Evolutionary conservation across 2,888 invertebrate genomes (phyloP), one percentile per base, ranked within the genome.

Genomic region (Aporophyla nigra): DNA sequence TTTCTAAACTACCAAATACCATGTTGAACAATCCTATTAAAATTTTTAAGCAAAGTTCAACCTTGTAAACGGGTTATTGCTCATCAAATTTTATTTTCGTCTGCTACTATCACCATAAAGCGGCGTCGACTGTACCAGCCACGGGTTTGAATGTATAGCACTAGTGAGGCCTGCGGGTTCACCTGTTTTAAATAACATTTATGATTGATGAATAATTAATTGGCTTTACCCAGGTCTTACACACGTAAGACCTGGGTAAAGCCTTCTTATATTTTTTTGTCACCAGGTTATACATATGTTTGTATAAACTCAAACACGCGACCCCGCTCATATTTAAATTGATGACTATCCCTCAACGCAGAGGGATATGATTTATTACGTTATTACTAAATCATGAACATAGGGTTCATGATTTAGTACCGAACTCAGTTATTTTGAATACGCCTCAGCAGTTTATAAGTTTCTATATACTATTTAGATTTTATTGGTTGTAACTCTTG

Each of bases 81-180:
- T 80, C 74, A 27, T 84, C 24, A 80, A 72, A 54, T 65, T 84
- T 54, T 72, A 80, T 61, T 53, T 63, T 59, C 9, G 6, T 63
- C 53, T 43, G 27, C 9, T n/a, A 33, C 63, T 51, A 46, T 46
- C 51, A 40, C 53, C 33, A 14, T 58, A 53, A 43, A 33, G 19
- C n/a, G 21, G 43, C 0, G 49, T 19, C 5, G 56, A 27, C 27
- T 40, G 85, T 84, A 53, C 82, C 74, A 58, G 81, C 69, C 21
- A 80, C 81, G n/a, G 12, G 5, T 68, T 54, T 43, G n/a, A 72
- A 1, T 68, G 24, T 46, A 72, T 40, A 27, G 1, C 19, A 71
- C 53, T 62, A 59, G 58, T 33, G 43, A 0, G 2, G 1, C 0
- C 7, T 58, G n/a, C 3, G 68, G 59, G n/a, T 73, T 51, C 43